Base-by-base conservation (phyloP, 1,140 invertebrate genomes). In the Odontomachus brunneus region DNA sequence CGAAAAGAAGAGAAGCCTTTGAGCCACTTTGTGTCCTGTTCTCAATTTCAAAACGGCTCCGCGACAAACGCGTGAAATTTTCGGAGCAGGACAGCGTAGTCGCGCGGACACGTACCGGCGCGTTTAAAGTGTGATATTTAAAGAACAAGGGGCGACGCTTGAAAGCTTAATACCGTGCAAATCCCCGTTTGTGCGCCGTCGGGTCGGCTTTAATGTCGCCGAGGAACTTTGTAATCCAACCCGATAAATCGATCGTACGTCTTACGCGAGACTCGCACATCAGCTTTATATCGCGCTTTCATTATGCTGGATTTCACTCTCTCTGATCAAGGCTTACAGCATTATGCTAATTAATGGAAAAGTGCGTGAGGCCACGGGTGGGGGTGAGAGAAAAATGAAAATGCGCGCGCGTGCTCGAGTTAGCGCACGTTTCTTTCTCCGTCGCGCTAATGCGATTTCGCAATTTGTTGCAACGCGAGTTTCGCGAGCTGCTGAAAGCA, bases 251-350 rank as follows among this genome's bases (percentile, higher is more conserved):
- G 24, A 51, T 22, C 22, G 22, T 67, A 14, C 12, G 26, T 69
- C 48, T 51, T 51, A 14, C 15, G 3, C 48, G 17, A 4, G 51
- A 51, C 66, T 69, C 24, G 48, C 29, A 26, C n/a, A 71, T 33
- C 26, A 71, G 67, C 67, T 71, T 55, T 71, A n/a, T 48, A 69
- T n/a, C 48, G 11, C 12, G 48, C 22, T n/a, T n/a, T n/a, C 33
- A 26, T 15, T n/a, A 33, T n/a, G 49, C n/a, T 71, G 15, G 53
- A 71, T 55, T 33, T 9, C 22, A 17, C n/a, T 7, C 65, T 51
- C 44, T 69, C 33, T 71, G 53, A 53, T 71, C n/a, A 69, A 19
- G 1, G 24, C 24, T 71, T 17, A n/a, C 33, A 71, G 26, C 12
- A 33, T 69, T 15, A n/a, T 29, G 3, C 14, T 19, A 71, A 71